Conservation (phyloP, 2,113 vertebrate species). For the Turdus rufiventris region DNA sequence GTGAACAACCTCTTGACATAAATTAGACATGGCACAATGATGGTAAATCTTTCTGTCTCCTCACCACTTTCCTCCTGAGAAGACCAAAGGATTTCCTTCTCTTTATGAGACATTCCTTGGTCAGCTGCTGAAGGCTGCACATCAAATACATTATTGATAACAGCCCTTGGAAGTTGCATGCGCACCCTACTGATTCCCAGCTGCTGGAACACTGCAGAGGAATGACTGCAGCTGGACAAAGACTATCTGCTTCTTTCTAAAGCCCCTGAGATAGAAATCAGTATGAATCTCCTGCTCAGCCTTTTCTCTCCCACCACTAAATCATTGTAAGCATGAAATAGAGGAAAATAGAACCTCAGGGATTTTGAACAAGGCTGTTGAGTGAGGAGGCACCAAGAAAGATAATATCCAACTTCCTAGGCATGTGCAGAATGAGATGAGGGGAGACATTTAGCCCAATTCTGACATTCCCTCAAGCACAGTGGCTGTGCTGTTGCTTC, state of each 20-base stretch:
- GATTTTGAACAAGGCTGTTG: not conserved
- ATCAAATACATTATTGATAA: constrained; percentile 39
- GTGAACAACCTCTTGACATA: not conserved
- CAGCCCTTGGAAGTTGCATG: not conserved
- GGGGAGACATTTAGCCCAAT: not conserved
- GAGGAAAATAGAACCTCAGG: not conserved
- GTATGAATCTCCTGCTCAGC: not conserved
- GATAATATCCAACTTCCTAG: not conserved
- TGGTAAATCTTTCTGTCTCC: not conserved
- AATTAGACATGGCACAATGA: not conserved
- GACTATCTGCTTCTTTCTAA: not conserved
- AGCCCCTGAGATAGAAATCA: not conserved
- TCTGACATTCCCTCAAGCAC: not conserved
- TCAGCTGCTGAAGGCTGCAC: not conserved
- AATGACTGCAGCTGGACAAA: not conserved
- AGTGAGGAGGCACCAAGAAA: not conserved
- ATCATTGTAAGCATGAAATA: not conserved
- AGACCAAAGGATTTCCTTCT: not conserved
- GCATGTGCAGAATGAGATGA: not conserved
- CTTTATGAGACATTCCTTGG: not conserved
- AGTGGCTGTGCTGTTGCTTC: not conserved
- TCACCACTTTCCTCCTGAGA: not conserved
- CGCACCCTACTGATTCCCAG: not conserved
- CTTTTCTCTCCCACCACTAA: not conserved
- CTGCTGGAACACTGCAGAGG: not conserved